phyloP scores from a whole-genome alignment of 2,113 vertebrate genomes.

The Promerops cafer region DNA sequence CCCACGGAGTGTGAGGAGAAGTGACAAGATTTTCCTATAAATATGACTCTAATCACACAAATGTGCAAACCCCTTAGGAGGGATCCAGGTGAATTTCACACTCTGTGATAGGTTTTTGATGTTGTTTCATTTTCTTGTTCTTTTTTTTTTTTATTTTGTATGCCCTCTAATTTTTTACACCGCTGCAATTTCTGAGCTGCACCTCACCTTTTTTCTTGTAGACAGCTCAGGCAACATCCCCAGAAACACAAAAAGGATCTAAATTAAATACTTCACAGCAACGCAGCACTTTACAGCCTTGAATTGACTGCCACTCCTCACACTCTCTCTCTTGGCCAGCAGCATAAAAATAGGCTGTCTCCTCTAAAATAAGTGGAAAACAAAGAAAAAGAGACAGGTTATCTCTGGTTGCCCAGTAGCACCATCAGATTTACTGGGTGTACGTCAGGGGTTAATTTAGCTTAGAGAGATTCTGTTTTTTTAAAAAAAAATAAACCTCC shows the following conservation, averaged over 20 bases:
- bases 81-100: slow-evolving; percentile 52
- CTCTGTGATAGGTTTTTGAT: slow-evolving; percentile 4
- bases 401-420: not conserved
- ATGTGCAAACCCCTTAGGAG: slow-evolving; percentile 30
- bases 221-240: not conserved
- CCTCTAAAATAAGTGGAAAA: not conserved
- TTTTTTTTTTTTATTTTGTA: not conserved
- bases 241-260: not conserved
- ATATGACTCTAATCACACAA: slow-evolving; percentile 41
- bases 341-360: not conserved
- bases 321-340: not conserved
- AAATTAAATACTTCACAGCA: slow-evolving; percentile 22
- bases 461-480: not conserved
- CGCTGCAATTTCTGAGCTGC: not conserved
- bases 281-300: not conserved
- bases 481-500: not conserved
- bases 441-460: not conserved
- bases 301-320: not conserved
- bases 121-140: not conserved
- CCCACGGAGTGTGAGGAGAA: not conserved
- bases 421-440: not conserved
- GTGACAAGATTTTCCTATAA: slow-evolving; percentile 54
- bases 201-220: not conserved
- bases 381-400: not conserved
- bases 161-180: not conserved